phyloP scores from a whole-genome alignment of 2,888 invertebrate genomes.

The Epinotia bilunana region DNA sequence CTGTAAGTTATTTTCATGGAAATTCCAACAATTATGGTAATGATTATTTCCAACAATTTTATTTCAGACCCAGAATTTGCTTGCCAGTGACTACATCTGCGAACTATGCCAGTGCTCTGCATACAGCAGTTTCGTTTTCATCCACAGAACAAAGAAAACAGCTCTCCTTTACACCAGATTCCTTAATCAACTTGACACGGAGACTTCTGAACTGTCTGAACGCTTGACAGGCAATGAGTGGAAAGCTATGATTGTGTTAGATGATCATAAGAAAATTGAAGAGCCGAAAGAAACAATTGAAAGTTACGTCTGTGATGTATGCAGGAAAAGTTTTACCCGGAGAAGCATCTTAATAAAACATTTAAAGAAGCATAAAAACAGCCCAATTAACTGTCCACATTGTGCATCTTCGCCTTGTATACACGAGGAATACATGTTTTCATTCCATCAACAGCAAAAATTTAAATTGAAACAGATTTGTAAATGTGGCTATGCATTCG shows the following conservation, averaged over 20 bases:
- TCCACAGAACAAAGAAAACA: slow-evolving; percentile 12
- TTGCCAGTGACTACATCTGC: slow-evolving; percentile 32
- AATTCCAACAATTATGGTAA: background rate
- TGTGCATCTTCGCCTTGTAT: slow-evolving; percentile 17
- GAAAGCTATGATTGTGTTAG: slow-evolving; percentile 25
- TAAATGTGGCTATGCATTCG: slow-evolving; percentile 7
- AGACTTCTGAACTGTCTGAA: background rate
- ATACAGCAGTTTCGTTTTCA: slow-evolving; percentile 18
- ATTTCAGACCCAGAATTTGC: slow-evolving; percentile 23
- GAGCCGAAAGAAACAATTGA: background rate
- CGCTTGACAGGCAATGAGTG: slow-evolving; percentile 1
- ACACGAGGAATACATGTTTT: slow-evolving; percentile 24
- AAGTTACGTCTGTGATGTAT: slow-evolving; percentile 25
- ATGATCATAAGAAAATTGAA: background rate
- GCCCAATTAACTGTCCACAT: slow-evolving; percentile 17
- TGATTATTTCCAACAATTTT: background rate
- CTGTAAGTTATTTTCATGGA: background rate
- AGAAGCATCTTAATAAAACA: slow-evolving; percentile 23
- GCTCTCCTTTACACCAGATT: background rate
- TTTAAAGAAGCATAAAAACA: slow-evolving; percentile 9
- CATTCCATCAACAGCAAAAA: background rate
- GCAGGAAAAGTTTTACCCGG: slow-evolving; percentile 6
- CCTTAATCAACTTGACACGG: slow-evolving; percentile 19
- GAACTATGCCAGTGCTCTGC: slow-evolving; percentile 17
- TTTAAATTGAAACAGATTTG: slow-evolving; percentile 18